These are phyloP conservation scores for Callaeas wilsoni DNA, from an alignment of 2,113 vertebrate genomes.

Conservation along the genomic window DNA sequence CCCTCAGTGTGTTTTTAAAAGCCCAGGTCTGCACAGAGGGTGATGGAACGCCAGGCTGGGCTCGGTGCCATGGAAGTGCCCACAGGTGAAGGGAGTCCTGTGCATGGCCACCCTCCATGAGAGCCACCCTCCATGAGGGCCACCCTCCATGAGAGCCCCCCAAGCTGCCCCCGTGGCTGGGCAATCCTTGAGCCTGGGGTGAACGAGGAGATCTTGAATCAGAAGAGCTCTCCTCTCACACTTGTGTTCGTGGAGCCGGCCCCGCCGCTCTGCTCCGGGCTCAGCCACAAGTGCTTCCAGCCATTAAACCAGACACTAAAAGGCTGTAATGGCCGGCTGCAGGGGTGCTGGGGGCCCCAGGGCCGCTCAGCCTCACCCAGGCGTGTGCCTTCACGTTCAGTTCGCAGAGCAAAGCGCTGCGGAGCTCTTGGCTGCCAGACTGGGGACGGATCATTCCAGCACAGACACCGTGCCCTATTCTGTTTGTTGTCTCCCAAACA, in stretches of 20 bases:
- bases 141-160: neutral
- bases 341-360: neutral
- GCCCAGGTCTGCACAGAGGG: neutral
- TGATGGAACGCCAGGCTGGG: accelerated
- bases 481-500: neutral
- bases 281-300: neutral
- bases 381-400: neutral
- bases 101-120: neutral
- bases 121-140: neutral
- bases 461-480: neutral
- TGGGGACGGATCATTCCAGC: neutral
- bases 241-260: neutral
- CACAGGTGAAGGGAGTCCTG: neutral
- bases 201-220: neutral
- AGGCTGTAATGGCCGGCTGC: neutral
- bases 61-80: accelerated
- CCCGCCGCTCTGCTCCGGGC: accelerated
- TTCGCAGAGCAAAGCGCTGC: neutral
- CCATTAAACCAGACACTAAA: accelerated
- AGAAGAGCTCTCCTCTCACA: conserved; percentile 33
- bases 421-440: neutral
- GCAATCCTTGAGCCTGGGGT: neutral
- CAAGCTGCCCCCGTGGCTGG: neutral
- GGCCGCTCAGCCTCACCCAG: neutral
- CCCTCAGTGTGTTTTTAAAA: neutral